Evolutionary conservation across 2,888 invertebrate genomes (phyloP), one percentile per base, ranked within the genome.

Genomic region (Homarus gammarus): DNA sequence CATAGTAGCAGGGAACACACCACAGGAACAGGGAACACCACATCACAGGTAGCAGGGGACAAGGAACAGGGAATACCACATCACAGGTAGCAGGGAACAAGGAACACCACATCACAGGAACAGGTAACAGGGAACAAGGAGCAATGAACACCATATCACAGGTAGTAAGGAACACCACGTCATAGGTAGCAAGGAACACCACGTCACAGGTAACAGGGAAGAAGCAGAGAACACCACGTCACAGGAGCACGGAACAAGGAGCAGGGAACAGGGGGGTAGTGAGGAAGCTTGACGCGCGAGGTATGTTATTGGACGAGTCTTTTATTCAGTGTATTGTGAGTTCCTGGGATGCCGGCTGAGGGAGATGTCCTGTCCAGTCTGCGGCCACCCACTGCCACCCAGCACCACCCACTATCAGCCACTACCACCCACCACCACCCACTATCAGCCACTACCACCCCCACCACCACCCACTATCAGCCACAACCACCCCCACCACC

Each of bases 271-370:
- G 27, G 27, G 6, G 18, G 15, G 12, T 1, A 22, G 27, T 27
- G 15, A 18, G 18, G 56, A 12, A 18, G 56, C 56, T 2, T 56
- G 56, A 56, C 15, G 10, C 18, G 10, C 12, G 56, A 56, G 56
- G 56, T 56, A 64, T 64, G 64, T 64, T 64, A 64, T 64, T 64
- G 64, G 27, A 8, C 56, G 56, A 64, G 31, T 64, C 5, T n/a
- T 27, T 64, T 27, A 64, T 64, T 18, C 1, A 27, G 27, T 27
- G 31, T 64, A 3, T 64, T 56, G 64, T n/a, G 27, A 3, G 27
- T 64, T 18, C 64, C 64, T 27, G 6, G 22, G 6, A 64, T 64
- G n/a, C 64, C 64, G 27, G 0, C 27, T 8, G 64, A 64, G 64
- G 64, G 64, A 64, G 64, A 10, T 0, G 64, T 27, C 18, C 15